Evolutionary conservation across 2,888 invertebrate species (phyloP).

Genomic region (Epistrophella euchroma): DNA sequence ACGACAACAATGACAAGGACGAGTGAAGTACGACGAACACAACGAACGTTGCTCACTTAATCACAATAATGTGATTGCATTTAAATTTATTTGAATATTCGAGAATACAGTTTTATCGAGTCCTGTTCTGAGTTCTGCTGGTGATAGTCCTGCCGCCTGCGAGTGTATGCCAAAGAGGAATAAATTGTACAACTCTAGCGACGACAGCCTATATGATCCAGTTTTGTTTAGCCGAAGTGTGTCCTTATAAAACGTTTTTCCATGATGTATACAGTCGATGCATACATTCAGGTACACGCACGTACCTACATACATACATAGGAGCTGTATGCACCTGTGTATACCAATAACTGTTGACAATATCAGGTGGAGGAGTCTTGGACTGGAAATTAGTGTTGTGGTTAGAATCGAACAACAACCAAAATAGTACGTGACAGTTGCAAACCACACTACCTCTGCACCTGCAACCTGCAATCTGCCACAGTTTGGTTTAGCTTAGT

Average conservation of each 20-base stretch:
- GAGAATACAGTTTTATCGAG: conserved; percentile 46
- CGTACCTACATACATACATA: background rate
- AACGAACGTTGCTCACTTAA: conserved; percentile 73
- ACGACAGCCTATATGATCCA: conserved; percentile 14
- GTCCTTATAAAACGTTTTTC: conserved; percentile 50
- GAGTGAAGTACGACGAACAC: conserved; percentile 40
- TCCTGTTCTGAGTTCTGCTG: conserved; percentile 19
- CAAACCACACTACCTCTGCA: conserved; percentile 56
- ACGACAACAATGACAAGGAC: conserved; percentile 62
- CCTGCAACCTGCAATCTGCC: conserved; percentile 25
- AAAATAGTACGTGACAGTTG: conserved; percentile 72
- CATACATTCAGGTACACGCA: background rate
- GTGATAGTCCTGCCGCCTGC: background rate
- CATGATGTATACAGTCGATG: background rate
- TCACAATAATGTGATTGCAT: conserved; percentile 74
- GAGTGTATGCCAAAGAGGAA: conserved; percentile 29
- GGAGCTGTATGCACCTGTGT: background rate
- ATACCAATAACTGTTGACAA: conserved; percentile 67
- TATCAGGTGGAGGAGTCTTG: conserved; percentile 39
- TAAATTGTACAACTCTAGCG: conserved; percentile 45
- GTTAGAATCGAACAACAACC: conserved; percentile 71
- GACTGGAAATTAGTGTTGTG: conserved; percentile 70
- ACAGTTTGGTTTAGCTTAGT: conserved; percentile 44
- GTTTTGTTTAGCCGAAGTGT: conserved; percentile 19
- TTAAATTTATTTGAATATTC: conserved; percentile 75